Conservation (phyloP, 2,888 invertebrate genomes). For the Ditula angustiorana region DNA sequence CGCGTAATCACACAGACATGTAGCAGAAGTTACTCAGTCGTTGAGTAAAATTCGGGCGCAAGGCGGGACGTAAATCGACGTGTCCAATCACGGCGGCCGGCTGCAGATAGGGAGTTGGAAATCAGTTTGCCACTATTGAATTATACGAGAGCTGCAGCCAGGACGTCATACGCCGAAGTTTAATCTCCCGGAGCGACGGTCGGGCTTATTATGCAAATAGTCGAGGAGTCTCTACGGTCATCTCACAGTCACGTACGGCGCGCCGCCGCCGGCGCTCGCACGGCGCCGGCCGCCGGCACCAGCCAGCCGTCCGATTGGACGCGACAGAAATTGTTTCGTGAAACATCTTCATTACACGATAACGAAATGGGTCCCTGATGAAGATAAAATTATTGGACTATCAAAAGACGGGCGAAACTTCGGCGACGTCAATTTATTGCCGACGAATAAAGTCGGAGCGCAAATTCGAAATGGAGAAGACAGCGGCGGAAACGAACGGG, state of each 20-base stretch:
- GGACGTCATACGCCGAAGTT: slow-evolving; percentile 81
- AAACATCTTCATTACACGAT: slow-evolving; percentile 67
- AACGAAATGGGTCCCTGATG: slow-evolving; percentile 66
- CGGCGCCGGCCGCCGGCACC: slow-evolving; percentile 1
- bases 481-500: slow-evolving; percentile 65
- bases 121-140: slow-evolving; percentile 84
- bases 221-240: slow-evolving; percentile 72
- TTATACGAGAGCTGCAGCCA: slow-evolving; percentile 78
- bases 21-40: slow-evolving; percentile 3
- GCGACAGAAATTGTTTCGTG: slow-evolving; percentile 42
- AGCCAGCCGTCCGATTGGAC: slow-evolving; percentile 42
- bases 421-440: slow-evolving; percentile 74
- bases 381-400: slow-evolving; percentile 78
- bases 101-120: slow-evolving; percentile 68
- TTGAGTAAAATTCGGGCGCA: slow-evolving; percentile 60
- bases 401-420: slow-evolving; percentile 73
- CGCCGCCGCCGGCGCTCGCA: slow-evolving; percentile 34
- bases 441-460: slow-evolving; percentile 66
- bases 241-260: slow-evolving; percentile 70
- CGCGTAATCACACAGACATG: slow-evolving; percentile 53
- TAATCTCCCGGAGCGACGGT: slow-evolving; percentile 79
- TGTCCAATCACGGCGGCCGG: slow-evolving; percentile 70
- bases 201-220: slow-evolving; percentile 83
- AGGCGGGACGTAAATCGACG: slow-evolving; percentile 67
- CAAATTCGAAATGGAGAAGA: slow-evolving; percentile 68